A percentile compares a stretch with the other conserved stretches of the same genome.
phyloP scores from a whole-genome alignment of 2,797 vertebrate species.

The Psittacula echo region DNA sequence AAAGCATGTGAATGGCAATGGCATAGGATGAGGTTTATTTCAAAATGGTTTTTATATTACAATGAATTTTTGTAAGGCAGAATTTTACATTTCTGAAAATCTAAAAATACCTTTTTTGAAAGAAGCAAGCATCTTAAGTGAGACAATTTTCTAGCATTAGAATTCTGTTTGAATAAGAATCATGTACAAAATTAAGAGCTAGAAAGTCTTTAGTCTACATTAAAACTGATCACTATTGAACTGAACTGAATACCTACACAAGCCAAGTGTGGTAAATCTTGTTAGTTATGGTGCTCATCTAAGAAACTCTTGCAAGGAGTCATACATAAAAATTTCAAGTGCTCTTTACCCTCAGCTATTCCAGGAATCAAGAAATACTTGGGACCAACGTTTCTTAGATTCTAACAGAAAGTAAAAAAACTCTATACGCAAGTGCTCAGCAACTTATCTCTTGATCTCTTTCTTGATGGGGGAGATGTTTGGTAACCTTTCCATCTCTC shows the following conservation, averaged over 20 bases:
- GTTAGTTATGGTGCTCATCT: not conserved
- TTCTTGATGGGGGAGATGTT: not conserved
- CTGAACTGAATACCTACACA: not conserved
- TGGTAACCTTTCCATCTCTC: not conserved
- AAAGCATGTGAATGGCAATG: not conserved
- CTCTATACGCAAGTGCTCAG: not conserved
- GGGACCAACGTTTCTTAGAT: not conserved
- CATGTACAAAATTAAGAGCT: slow-evolving; percentile 15
- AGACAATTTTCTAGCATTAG: not conserved
- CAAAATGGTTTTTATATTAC: slow-evolving; percentile 6
- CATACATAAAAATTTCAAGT: not conserved
- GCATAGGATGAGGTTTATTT: slow-evolving; percentile 8
- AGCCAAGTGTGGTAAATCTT: not conserved
- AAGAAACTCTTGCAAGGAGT: slow-evolving; percentile 10
- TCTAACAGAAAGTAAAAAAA: not conserved
- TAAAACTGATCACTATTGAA: slow-evolving; percentile 33
- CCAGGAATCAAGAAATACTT: not conserved
- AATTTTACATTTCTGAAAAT: slow-evolving; percentile 1
- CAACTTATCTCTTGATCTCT: not conserved
- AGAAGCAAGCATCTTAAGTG: not conserved
- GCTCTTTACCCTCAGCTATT: not conserved
- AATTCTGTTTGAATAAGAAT: not conserved
- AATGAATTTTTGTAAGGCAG: not conserved
- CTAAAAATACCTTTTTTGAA: slow-evolving; percentile 11
- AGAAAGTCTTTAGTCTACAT: slow-evolving; percentile 8